Base-by-base conservation (phyloP, 2,888 invertebrate species). In the Hydraecia micacea region DNA sequence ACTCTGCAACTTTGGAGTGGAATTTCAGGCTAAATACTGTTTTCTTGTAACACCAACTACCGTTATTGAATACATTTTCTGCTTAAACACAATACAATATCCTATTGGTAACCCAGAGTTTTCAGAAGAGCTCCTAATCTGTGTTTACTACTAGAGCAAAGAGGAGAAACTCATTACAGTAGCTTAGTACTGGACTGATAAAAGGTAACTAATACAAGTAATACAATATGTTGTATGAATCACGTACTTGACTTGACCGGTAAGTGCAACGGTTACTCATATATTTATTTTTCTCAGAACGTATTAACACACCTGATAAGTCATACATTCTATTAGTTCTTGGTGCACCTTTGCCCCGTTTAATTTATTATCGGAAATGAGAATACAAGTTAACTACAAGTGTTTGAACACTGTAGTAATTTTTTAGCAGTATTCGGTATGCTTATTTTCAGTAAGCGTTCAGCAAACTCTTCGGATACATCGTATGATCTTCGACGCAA, bases 241-340 rank as follows among this genome's bases (percentile, higher is more conserved):
- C 86, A 87, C 62, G 58, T 79, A 74, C 70, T 78, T 78, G 75
- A 74, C 70, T 78, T 78, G 75, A 83, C 73, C 62, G 62, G 36
- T 62, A 71, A 79, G 79, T 80, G 79, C 84, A 79, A 78, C 74
- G 28, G 75, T 84, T 79, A 87, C 55, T 85, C 78, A 80, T 79
- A 80, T 80, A 73, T 78, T 73, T 79, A 71, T 79, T 73, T 80
- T 82, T 87, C 85, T 83, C 58, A 83, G 78, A 87, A 87, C 73
- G 39, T 76, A 52, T 77, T 69, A 73, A 73, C 68, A 80, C 77
- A 82, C 77, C 83, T 80, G 77, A 86, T 81, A 77, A 79, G 68
- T 82, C 72, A 81, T 67, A 81, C 42, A 62, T 65, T 79, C 67
- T 75, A 66, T 58, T 72, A 65, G 49, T 82, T 67, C 63, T 62